Percentiles rank a stretch among this genome's conserved stretches.
These are phyloP conservation scores for Platysteira castanea DNA, from an alignment of 2,113 vertebrate species.

Conservation along the genomic window DNA sequence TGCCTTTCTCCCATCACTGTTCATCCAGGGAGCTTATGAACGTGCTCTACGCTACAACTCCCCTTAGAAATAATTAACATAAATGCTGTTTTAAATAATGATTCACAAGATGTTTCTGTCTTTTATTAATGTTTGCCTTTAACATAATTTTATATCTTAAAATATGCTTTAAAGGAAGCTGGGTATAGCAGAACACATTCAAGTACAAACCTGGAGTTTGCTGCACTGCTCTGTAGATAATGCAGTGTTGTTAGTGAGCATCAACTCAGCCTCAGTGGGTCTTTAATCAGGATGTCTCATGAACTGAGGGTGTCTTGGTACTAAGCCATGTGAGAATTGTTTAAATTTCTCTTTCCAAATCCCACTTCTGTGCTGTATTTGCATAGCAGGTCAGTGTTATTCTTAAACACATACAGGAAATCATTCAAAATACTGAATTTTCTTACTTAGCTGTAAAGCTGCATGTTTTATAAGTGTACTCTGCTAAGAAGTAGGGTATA, in stretches of 20 bases:
- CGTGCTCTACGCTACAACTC: neutral
- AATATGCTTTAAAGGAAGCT: neutral
- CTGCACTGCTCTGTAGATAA: neutral
- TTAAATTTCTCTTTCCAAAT: neutral
- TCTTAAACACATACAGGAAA: neutral
- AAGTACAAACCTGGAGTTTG: neutral
- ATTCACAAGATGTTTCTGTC: neutral
- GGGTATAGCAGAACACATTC: neutral
- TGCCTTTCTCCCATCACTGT: neutral
- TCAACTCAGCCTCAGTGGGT: neutral
- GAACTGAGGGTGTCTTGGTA: neutral
- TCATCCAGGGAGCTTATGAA: neutral
- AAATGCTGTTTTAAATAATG: neutral
- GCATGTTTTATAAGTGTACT: neutral
- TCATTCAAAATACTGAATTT: neutral
- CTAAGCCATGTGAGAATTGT: neutral
- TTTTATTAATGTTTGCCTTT: neutral
- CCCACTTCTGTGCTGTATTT: neutral
- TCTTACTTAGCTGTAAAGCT: neutral
- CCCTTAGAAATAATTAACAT: neutral
- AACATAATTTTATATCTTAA: neutral
- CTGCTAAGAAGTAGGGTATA: neutral
- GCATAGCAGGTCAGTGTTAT: neutral
- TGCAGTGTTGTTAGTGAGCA: neutral
- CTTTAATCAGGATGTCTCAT: neutral